phyloP scores from a whole-genome alignment of 2,888 invertebrate genomes.

The Drosophila kambysellisi region DNA sequence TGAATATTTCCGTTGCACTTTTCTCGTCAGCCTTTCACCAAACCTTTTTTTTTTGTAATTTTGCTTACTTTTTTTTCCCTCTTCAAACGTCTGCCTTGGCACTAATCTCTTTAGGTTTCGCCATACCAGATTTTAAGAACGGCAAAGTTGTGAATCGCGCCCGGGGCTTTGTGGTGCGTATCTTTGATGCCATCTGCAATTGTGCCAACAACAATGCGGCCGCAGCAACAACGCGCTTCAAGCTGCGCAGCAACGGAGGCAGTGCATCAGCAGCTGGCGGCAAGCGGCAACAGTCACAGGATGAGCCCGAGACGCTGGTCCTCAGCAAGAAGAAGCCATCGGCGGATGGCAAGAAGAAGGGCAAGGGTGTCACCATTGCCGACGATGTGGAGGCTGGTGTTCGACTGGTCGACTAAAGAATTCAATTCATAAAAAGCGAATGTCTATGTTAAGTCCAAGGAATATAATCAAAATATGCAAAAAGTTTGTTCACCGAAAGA shows the following conservation, averaged over 20 bases:
- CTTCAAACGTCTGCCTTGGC: conserved; percentile 26
- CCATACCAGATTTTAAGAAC: conserved; percentile 86
- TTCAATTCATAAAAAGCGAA: neutral
- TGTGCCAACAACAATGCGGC: conserved; percentile 87
- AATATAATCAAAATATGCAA: conserved; percentile 45
- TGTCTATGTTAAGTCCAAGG: conserved; percentile 18
- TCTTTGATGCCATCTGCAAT: conserved; percentile 88
- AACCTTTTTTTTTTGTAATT: conserved; percentile 32
- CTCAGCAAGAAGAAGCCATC: conserved; percentile 72
- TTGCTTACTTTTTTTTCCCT: conserved; percentile 21
- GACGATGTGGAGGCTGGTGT: conserved; percentile 66
- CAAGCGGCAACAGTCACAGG: conserved; percentile 62
- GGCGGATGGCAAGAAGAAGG: conserved; percentile 64
- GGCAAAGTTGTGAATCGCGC: conserved; percentile 87
- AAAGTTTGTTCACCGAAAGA: neutral
- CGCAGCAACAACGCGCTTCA: conserved; percentile 85
- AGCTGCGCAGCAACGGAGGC: conserved; percentile 80
- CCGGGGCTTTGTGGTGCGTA: conserved; percentile 87
- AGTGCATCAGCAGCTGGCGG: conserved; percentile 38
- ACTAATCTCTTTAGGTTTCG: conserved; percentile 78
- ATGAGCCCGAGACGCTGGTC: conserved; percentile 63
- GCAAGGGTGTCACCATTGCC: conserved; percentile 67
- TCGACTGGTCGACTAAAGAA: conserved; percentile 63
- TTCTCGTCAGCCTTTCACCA: conserved; percentile 50
- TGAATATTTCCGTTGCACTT: conserved; percentile 55